phyloP scores from a whole-genome alignment of 2,888 invertebrate genomes.

The Dyspetes luteomarginatus region DNA sequence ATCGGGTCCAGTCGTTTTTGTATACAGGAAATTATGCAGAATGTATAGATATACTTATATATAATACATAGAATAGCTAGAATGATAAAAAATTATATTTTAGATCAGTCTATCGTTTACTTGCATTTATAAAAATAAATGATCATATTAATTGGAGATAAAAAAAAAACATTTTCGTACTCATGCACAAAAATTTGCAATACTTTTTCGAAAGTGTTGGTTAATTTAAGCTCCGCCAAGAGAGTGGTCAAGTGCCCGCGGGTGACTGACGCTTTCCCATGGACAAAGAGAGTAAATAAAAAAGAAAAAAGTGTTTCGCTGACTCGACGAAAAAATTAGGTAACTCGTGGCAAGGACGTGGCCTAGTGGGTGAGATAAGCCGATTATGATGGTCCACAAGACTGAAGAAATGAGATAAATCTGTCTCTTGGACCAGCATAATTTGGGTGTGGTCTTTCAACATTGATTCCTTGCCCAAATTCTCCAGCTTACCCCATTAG shows the following conservation, averaged over 20 bases:
- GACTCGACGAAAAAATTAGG: background rate
- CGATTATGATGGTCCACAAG: conserved; percentile 13
- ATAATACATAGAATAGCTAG: no score
- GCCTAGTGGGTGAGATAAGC: conserved; percentile 41
- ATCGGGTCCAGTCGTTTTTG: no score
- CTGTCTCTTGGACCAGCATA: conserved; percentile 27
- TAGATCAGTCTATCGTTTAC: no score
- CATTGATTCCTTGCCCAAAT: conserved; percentile 78
- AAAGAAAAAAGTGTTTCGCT: background rate
- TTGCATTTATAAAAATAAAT: no score
- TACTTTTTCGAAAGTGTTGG: no score
- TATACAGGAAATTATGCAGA: no score
- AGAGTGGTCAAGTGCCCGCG: conserved; percentile 9
- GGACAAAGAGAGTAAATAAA: conserved; percentile 5
- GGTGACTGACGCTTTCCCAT: background rate
- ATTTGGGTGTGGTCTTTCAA: conserved; percentile 75
- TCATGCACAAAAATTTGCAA: no score
- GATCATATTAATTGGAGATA: no score
- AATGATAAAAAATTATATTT: no score
- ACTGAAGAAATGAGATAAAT: background rate
- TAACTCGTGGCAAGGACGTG: conserved; percentile 61
- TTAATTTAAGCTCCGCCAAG: no score
- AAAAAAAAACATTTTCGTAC: no score
- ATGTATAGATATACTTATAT: no score
- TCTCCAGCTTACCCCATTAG: conserved; percentile 67